These are phyloP conservation scores for Zygogramma bicolorata DNA, from an alignment of 2,888 invertebrate genomes.

Conservation along the genomic window DNA sequence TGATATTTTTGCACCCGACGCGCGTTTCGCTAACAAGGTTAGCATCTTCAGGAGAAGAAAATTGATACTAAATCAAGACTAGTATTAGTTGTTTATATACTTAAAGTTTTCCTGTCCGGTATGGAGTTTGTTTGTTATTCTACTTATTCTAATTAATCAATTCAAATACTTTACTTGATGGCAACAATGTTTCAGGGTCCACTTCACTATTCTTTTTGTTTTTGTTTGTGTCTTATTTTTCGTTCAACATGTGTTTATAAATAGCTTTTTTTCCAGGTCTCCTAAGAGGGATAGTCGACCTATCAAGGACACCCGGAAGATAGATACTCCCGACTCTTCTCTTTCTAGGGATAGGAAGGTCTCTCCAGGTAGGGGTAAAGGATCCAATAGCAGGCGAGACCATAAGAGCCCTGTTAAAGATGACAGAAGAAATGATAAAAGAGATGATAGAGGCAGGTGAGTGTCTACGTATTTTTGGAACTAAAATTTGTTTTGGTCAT, in stretches of 20 bases:
- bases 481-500: neutral
- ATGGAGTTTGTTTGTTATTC: too few species aligned
- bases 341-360: slow-evolving; percentile 63
- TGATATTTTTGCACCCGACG: too few species aligned
- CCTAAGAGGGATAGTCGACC: slow-evolving; percentile 61
- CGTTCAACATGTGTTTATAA: too few species aligned
- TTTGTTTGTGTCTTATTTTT: too few species aligned
- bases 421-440: slow-evolving; percentile 62
- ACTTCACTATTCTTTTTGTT: too few species aligned
- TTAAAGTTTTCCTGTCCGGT: too few species aligned
- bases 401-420: slow-evolving; percentile 67
- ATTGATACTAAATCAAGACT: too few species aligned
- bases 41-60: too few species aligned
- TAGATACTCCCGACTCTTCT: slow-evolving; percentile 65
- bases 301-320: slow-evolving; percentile 60
- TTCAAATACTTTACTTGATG: neutral
- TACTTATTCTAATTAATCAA: too few species aligned
- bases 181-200: too few species aligned
- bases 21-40: too few species aligned
- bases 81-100: too few species aligned
- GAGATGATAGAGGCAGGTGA: slow-evolving; percentile 68
- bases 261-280: slow-evolving; percentile 53
- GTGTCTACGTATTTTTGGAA: slow-evolving; percentile 9
- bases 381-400: slow-evolving; percentile 56
- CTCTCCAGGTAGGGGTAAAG: slow-evolving; percentile 59